These are phyloP conservation scores for Cyclophora punctaria DNA, from an alignment of 2,888 invertebrate species.

Conservation along the genomic window DNA sequence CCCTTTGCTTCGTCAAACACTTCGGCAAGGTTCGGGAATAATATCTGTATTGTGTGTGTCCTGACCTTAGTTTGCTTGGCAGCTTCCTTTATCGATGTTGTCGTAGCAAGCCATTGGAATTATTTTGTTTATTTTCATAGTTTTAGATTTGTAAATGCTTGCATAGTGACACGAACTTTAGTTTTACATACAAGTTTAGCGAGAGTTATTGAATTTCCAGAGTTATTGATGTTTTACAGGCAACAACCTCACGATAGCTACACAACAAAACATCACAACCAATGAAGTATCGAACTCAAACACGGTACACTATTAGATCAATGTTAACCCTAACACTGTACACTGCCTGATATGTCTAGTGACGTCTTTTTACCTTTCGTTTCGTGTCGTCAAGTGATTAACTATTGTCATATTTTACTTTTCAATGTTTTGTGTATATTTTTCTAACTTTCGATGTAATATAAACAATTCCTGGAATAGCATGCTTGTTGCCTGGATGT, in stretches of 20 bases:
- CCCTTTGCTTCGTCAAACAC: slow-evolving; percentile 51
- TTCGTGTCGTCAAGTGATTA: slow-evolving; percentile 4
- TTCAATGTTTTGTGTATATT: background rate
- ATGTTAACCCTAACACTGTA: slow-evolving; percentile 32
- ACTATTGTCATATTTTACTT: background rate
- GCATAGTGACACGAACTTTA: slow-evolving; percentile 7
- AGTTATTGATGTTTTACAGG: slow-evolving; percentile 51
- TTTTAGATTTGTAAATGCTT: slow-evolving; percentile 12
- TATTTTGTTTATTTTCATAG: slow-evolving; percentile 5
- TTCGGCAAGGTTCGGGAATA: slow-evolving; percentile 55
- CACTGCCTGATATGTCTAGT: slow-evolving; percentile 27
- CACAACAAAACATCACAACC: slow-evolving; percentile 48
- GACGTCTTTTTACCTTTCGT: slow-evolving; percentile 9
- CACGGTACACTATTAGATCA: slow-evolving; percentile 49
- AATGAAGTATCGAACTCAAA: slow-evolving; percentile 41
- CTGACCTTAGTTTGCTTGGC: slow-evolving; percentile 43
- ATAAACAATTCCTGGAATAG: slow-evolving; percentile 3
- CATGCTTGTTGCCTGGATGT: slow-evolving; percentile 34
- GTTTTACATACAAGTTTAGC: background rate
- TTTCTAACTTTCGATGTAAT: background rate
- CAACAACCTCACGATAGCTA: slow-evolving; percentile 48
- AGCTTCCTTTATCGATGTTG: slow-evolving; percentile 25
- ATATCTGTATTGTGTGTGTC: slow-evolving; percentile 35
- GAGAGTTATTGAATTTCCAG: slow-evolving; percentile 2
- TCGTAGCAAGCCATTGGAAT: slow-evolving; percentile 11